These are phyloP conservation scores for Balanococcus diminutus DNA, from an alignment of 2,888 invertebrate species.

Conservation along the genomic window DNA sequence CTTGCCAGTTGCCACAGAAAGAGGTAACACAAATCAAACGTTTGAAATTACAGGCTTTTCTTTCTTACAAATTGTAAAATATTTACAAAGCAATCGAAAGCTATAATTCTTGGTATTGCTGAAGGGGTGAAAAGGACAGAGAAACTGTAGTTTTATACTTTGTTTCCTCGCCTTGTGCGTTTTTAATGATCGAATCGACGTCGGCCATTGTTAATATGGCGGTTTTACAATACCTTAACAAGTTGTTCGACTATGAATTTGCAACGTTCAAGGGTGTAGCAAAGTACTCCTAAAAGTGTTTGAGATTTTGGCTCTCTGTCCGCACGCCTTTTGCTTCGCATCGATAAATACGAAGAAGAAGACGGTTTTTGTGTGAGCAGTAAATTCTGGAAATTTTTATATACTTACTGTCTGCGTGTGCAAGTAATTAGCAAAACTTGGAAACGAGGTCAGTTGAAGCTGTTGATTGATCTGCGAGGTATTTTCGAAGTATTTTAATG, in stretches of 20 bases:
- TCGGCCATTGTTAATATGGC: background rate
- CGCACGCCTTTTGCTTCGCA: background rate
- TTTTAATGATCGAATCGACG: background rate
- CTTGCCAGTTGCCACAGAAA: background rate
- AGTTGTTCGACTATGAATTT: conserved; percentile 11
- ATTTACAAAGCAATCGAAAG: conserved; percentile 21
- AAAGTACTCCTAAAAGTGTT: background rate
- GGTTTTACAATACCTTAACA: background rate
- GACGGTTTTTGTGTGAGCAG: background rate
- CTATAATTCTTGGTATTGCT: conserved; percentile 1
- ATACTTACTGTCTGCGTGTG: background rate
- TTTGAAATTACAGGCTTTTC: conserved; percentile 28
- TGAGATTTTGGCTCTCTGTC: background rate
- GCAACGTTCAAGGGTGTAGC: background rate
- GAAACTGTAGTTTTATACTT: background rate
- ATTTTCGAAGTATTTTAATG: background rate
- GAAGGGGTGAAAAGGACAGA: background rate
- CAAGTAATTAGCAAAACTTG: background rate
- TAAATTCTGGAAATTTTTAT: background rate
- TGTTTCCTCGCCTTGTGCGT: background rate
- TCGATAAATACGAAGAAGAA: background rate
- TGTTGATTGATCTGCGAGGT: background rate
- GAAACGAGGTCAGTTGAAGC: background rate
- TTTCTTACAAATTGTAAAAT: conserved; percentile 17
- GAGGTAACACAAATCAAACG: conserved; percentile 19